phyloP scores from a whole-genome alignment of 2,888 invertebrate species.

The Cyaniris semiargus region DNA sequence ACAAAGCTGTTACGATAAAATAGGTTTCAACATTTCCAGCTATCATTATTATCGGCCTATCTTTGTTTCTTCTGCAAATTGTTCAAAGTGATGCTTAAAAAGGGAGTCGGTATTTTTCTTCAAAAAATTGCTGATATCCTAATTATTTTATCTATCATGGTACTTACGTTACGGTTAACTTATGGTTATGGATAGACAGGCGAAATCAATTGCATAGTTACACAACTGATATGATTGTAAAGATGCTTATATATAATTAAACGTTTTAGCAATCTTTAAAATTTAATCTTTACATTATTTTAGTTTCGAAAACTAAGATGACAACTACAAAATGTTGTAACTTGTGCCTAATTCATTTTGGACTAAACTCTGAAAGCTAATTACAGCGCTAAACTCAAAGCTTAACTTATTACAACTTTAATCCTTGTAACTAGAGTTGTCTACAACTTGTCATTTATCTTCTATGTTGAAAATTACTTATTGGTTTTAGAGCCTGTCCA shows the following conservation, averaged over 20 bases:
- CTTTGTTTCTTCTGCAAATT: background rate
- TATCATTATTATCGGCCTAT: background rate
- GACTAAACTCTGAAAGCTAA: constrained; percentile 3
- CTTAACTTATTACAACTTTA: constrained; percentile 12
- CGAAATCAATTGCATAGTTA: too few relatives aligned
- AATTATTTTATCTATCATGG: too few relatives aligned
- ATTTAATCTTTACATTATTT: too few relatives aligned
- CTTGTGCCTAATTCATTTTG: background rate
- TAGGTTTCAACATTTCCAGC: background rate
- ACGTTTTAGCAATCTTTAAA: too few relatives aligned
- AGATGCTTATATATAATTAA: too few relatives aligned
- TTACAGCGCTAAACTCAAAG: constrained; percentile 1
- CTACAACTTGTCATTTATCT: constrained; percentile 4
- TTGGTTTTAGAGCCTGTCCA: background rate
- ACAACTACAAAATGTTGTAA: background rate
- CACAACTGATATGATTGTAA: too few relatives aligned
- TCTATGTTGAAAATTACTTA: background rate
- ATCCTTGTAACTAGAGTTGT: constrained; percentile 16
- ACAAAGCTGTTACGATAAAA: background rate
- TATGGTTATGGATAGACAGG: too few relatives aligned
- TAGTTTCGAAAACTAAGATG: too few relatives aligned
- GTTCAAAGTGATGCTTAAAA: too few relatives aligned
- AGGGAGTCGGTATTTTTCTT: too few relatives aligned
- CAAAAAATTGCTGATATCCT: too few relatives aligned
- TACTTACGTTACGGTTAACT: too few relatives aligned